These are phyloP conservation scores for Iphiclides podalirius DNA, from an alignment of 2,888 invertebrate genomes.

Conservation along the genomic window DNA sequence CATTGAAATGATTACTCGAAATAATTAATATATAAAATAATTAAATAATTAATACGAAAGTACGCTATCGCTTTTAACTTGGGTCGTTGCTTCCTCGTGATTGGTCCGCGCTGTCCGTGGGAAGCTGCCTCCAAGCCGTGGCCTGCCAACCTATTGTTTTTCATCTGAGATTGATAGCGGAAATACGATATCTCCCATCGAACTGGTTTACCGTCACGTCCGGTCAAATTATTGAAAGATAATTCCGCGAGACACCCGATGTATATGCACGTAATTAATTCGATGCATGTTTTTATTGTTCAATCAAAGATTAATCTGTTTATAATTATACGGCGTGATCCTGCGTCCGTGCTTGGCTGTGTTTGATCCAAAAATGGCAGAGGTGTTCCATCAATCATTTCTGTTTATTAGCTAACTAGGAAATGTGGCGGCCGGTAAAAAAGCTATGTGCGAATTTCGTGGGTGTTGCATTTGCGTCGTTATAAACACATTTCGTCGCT, in stretches of 20 bases:
- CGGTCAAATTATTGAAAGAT: conserved; percentile 51
- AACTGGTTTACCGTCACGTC: conserved; percentile 62
- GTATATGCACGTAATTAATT: conserved; percentile 29
- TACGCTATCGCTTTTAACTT: conserved; percentile 17
- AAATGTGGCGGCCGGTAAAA: conserved; percentile 40
- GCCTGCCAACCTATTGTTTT: conserved; percentile 51
- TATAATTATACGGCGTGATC: conserved; percentile 51
- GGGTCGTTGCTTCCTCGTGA: conserved; percentile 17
- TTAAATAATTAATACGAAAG: background rate
- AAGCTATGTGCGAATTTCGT: conserved; percentile 39
- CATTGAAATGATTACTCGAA: too few species aligned
- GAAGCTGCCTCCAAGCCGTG: conserved; percentile 42
- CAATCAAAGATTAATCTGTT: conserved; percentile 53
- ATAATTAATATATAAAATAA: too few species aligned
- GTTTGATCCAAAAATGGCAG: conserved; percentile 44
- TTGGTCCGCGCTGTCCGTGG: conserved; percentile 42
- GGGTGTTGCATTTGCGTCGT: conserved; percentile 65
- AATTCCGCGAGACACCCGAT: conserved; percentile 35
- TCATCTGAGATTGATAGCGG: conserved; percentile 65
- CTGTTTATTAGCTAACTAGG: conserved; percentile 57
- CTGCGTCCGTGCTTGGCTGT: conserved; percentile 36
- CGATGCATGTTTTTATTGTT: conserved; percentile 30
- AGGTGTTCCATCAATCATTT: conserved; percentile 53
- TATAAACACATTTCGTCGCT: conserved; percentile 68
- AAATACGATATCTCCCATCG: conserved; percentile 51